Base-by-base conservation (phyloP, 2,888 invertebrate genomes). In the Mythimna ferrago region DNA sequence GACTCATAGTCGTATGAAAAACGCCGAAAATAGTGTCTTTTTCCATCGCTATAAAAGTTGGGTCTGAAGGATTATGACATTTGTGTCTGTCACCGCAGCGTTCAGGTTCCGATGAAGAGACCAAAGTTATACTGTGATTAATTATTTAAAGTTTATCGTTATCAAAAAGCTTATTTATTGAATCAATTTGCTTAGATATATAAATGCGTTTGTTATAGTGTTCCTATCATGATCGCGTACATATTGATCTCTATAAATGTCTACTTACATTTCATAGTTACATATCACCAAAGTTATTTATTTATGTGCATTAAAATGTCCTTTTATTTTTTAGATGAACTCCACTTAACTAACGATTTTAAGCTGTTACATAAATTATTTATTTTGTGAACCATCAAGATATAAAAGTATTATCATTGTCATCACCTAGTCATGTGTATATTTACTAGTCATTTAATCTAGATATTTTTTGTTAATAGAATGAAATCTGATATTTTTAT, bases 401-500 rank as follows among this genome's bases (percentile, higher is more conserved):
- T 60, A 51, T 11, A 35, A 66, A 76, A 58, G 56, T 64, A 66
- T 64, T 60, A 1, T 66, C 71, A 76, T 66, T 51, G 0, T 69
- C 78, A 76, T 69, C 78, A 76, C 16, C 77, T 85, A 82, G 77
- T 85, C 84, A 81, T 69, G 61, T 73, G 48, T 77, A 79, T 77
- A 75, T 44, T 60, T 65, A 66, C 76, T 80, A 83, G 80, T 78
- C 73, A 82, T 82, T 76, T 73, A 73, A 74, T 65, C 58, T 74
- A 84, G 66, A 71, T 79, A 72, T 56, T 78, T 78, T 66, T 76
- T 73, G 67, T 81, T 78, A 68, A 26, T 85, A 80, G 75, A 80
- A 73, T 63, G 58, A 77, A 76, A 80, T 70, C 73, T 76, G 58
- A 81, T 86, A 86, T 86, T 86, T 86, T 86, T 86, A 82, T 85